Evolutionary conservation across 2,113 vertebrate species (phyloP).

Genomic region (Dendropsophus ebraccatus): DNA sequence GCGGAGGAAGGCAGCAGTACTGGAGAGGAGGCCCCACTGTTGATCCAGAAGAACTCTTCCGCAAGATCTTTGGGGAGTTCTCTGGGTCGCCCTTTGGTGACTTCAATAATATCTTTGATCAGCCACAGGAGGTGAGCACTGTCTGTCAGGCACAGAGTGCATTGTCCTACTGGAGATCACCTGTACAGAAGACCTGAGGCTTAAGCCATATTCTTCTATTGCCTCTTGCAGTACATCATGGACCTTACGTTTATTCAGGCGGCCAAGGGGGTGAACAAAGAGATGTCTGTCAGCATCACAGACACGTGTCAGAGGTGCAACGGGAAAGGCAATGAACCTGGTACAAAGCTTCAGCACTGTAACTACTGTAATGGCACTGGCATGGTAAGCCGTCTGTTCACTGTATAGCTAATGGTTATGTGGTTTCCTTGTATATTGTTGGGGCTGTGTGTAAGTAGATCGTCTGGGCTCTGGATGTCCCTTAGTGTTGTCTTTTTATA

Average conservation of each 20-base stretch:
- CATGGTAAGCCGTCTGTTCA: slow-evolving; percentile 79
- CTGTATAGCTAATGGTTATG: too few relatives aligned
- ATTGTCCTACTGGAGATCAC: background rate
- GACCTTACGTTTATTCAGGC: slow-evolving; percentile 95
- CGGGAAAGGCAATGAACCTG: slow-evolving; percentile 89
- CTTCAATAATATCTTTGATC: slow-evolving; percentile 86
- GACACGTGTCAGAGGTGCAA: slow-evolving; percentile 86
- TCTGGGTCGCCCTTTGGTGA: slow-evolving; percentile 86
- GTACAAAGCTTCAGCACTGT: slow-evolving; percentile 89
- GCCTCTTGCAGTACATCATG: slow-evolving; percentile 85
- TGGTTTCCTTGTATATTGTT: background rate
- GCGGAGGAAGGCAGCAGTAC: slow-evolving; percentile 77
- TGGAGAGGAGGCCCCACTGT: slow-evolving; percentile 83
- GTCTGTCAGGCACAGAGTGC: too few relatives aligned
- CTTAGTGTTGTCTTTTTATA: too few relatives aligned
- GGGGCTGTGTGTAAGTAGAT: too few relatives aligned
- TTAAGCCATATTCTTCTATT: background rate
- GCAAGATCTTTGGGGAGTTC: slow-evolving; percentile 96
- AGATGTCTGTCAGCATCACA: slow-evolving; percentile 85
- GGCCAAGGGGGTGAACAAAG: slow-evolving; percentile 96
- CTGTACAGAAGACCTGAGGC: background rate
- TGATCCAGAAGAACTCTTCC: slow-evolving; percentile 94
- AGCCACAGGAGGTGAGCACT: slow-evolving; percentile 88
- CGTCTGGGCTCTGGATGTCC: too few relatives aligned
- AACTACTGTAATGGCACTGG: slow-evolving; percentile 88